These are phyloP conservation scores for Adelphocoris suturalis DNA, from an alignment of 2,888 invertebrate species.

Conservation along the genomic window DNA sequence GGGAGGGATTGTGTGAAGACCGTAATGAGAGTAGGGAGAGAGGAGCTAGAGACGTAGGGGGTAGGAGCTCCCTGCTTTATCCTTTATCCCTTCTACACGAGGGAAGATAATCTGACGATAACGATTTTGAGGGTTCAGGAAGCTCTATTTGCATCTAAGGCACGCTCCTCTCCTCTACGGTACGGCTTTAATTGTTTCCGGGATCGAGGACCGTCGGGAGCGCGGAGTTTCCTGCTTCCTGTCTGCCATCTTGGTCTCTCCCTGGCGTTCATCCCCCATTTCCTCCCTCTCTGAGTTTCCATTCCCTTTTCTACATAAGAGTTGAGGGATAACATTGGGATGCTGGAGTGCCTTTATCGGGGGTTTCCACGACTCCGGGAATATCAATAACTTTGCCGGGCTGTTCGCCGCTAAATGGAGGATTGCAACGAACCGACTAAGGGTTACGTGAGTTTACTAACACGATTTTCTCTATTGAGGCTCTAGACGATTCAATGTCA, in stretches of 20 bases:
- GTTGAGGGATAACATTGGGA: slow-evolving; percentile 51
- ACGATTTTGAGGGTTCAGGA: slow-evolving; percentile 70
- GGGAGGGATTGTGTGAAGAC: slow-evolving; percentile 65
- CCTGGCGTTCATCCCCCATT: slow-evolving; percentile 2
- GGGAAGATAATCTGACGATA: slow-evolving; percentile 69
- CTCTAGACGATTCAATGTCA: background rate
- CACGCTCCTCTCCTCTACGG: slow-evolving; percentile 64
- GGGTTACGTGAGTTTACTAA: slow-evolving; percentile 26
- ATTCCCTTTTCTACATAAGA: slow-evolving; percentile 55
- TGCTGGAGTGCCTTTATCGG: slow-evolving; percentile 46
- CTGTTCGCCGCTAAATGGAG: background rate
- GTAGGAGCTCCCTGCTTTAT: slow-evolving; percentile 48
- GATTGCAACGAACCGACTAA: slow-evolving; percentile 11
- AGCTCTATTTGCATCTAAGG: slow-evolving; percentile 73
- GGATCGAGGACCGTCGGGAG: slow-evolving; percentile 64
- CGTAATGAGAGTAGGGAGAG: slow-evolving; percentile 54
- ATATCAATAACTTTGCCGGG: slow-evolving; percentile 51
- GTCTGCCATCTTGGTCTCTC: slow-evolving; percentile 67
- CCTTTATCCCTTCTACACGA: slow-evolving; percentile 43
- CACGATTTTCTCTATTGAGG: background rate
- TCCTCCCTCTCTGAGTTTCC: slow-evolving; percentile 23
- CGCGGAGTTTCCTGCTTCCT: slow-evolving; percentile 69
- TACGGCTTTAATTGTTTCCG: slow-evolving; percentile 71
- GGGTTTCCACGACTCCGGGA: slow-evolving; percentile 35
- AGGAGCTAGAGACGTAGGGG: background rate